Base-by-base conservation (phyloP, 2,888 invertebrate species). In the Neoscelio sp. region DNA sequence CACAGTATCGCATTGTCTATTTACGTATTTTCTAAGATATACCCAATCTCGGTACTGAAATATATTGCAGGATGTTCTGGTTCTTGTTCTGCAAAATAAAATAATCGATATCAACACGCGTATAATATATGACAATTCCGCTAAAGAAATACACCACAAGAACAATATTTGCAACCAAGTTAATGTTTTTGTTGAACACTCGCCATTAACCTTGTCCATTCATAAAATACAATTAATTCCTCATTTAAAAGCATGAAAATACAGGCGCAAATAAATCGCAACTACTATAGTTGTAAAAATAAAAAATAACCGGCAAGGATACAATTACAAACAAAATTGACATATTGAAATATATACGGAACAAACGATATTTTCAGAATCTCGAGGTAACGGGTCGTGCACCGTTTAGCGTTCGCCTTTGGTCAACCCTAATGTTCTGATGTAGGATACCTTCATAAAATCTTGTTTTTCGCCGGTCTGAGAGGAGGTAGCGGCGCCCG, bases 401-500 rank as follows among this genome's bases (percentile, higher is more conserved):
- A 68, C 74, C 78, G 68, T 78, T 78, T 74, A 68, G 78, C 74
- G 74, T 68, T 58, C 42, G 81, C 78, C 82, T 67, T 56, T 70
- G 78, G 77, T 73, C 70, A 74, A 52, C 38, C 74, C 80, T 82
- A 81, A 78, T 77, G 76, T 54, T 77, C 75, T 54, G 76, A 74
- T 79, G 78, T 82, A 79, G 52, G 74, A 81, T 85, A 84, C 85
- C 86, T 81, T 83, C 83, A 82, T 87, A 85, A 85, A 86, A 82
- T 86, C 84, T 86, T 84, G 87, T 85, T 87, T 86, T 86, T 87
- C 84, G 83, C 84, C 80, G 80, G 84, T 81, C 83, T 82, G 77
- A 85, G 85, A 84, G 85, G 85, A 86, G 85, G 87, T 83, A 82
- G 88, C 87, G 88, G 87, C 88, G 89, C 90, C 89, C 80, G 86